Conservation (phyloP, 2,888 invertebrate species). For the Torymus tubicola region DNA sequence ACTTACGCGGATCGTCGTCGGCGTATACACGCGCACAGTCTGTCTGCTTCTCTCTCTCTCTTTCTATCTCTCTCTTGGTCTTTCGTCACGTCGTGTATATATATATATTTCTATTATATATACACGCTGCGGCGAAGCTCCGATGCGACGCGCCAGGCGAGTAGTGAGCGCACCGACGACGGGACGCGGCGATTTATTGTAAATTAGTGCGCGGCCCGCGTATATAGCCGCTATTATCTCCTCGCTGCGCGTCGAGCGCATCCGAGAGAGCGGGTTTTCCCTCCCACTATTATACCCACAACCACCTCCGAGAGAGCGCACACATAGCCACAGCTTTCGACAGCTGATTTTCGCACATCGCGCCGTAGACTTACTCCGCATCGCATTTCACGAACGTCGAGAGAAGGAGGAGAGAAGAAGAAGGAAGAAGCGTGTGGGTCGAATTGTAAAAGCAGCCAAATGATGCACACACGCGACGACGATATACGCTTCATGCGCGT, state of each 20-base stretch:
- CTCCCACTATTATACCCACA: background rate
- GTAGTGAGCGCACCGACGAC: background rate
- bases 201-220: slow-evolving; percentile 14
- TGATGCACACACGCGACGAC: too few species aligned
- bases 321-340: too few species aligned
- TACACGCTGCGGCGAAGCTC: too few species aligned
- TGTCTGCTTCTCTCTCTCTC: background rate
- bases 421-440: background rate
- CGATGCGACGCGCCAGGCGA: background rate
- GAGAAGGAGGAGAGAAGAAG: background rate
- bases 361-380: background rate
- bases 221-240: slow-evolving; percentile 5
- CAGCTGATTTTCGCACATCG: too few species aligned
- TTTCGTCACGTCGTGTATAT: too few species aligned
- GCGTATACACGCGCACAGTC: background rate
- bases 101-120: too few species aligned
- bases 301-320: background rate
- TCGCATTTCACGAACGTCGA: background rate
- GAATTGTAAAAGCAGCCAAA: too few species aligned
- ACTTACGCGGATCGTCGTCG: background rate
- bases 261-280: background rate
- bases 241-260: background rate
- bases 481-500: too few species aligned
- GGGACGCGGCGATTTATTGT: slow-evolving; percentile 28
- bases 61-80: too few species aligned